phyloP scores from a whole-genome alignment of 30 jellyfish, hydroid and myxozoan species.

The Phacellophora camtschatica region DNA sequence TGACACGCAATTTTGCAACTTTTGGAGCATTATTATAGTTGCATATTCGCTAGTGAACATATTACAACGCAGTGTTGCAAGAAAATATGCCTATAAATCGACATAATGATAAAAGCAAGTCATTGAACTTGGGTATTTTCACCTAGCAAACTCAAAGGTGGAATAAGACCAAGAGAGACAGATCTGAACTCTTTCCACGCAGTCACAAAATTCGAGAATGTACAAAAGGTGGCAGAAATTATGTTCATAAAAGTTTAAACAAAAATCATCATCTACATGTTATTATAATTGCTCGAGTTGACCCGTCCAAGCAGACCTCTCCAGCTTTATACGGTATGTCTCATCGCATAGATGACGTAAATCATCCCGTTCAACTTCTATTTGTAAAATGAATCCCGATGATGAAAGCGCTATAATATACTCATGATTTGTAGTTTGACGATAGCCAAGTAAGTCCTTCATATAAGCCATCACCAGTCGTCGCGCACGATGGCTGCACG shows the following conservation, averaged over 20 bases:
- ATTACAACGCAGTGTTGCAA: too few species aligned
- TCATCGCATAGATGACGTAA: constrained; percentile 15
- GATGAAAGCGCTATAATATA: not conserved
- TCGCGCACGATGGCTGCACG: constrained; percentile 99
- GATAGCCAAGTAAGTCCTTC: constrained; percentile 99
- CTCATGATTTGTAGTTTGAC: constrained; percentile 91
- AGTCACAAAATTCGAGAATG: too few species aligned
- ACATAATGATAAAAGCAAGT: too few species aligned
- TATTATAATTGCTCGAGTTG: not conserved
- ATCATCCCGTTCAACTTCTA: constrained; percentile 35
- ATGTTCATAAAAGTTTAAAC: not conserved
- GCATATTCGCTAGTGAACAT: too few species aligned
- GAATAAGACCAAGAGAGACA: too few species aligned
- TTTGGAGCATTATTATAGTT: too few species aligned
- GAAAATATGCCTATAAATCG: too few species aligned
- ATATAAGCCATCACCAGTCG: constrained; percentile 98
- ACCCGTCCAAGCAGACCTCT: not conserved
- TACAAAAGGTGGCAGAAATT: too few species aligned
- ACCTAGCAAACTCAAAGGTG: too few species aligned
- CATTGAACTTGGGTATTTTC: too few species aligned
- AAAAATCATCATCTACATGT: not conserved
- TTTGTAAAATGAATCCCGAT: constrained; percentile 28
- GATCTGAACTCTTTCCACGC: too few species aligned
- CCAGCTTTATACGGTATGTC: not conserved
- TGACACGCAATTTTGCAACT: too few species aligned